Base-by-base conservation (phyloP, 1,140 invertebrate genomes). In the Aphaenogaster ashmeadi region DNA sequence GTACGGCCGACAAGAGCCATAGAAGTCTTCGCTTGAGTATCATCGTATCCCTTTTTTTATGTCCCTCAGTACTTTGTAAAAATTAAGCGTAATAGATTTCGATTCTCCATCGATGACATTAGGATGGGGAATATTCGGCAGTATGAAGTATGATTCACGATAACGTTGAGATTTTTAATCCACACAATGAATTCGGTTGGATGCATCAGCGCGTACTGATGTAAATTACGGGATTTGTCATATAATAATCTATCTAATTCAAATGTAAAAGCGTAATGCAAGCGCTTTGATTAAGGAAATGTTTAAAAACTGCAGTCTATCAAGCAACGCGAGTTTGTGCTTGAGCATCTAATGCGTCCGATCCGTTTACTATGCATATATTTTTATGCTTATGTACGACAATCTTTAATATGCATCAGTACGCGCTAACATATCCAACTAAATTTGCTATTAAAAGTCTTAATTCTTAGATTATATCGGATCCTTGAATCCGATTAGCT, bases 71-170 rank as follows among this genome's bases (percentile, higher is more conserved):
- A 21, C 18, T 33, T 47, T 3, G 27, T 67, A 58, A 56, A 56
- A 27, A 58, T 88, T 79, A 88, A 79, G 74, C 74, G 66, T 86
- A 86, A 79, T 86, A 66, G 15, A 71, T 47, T 62, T 79, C 56
- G 71, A 36, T 79, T 72, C 47, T 66, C 11, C 27, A 62, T 88
- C 18, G 36, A 62, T 88, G 11, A 86, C 78, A 21, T 50, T 27
- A 84, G 6, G 64, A 47, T 47, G 15, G 11, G 11, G 6, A 81
- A 41, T 18, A 81, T 81, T 71, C 38, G 54, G 33, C 69, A 60
- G 33, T 83, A 5, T 38, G 27, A 74, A 58, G 11, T 38, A 33
- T 33, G 0, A 41, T 80, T 47, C 11, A 58, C 13, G n/a, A 9
- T 50, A 27, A 27, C 33, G 7, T 15, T 71, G 44, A 44, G 8